These are phyloP conservation scores for Cyanistes caeruleus DNA, from an alignment of 2,113 vertebrate genomes.

Conservation along the genomic window DNA sequence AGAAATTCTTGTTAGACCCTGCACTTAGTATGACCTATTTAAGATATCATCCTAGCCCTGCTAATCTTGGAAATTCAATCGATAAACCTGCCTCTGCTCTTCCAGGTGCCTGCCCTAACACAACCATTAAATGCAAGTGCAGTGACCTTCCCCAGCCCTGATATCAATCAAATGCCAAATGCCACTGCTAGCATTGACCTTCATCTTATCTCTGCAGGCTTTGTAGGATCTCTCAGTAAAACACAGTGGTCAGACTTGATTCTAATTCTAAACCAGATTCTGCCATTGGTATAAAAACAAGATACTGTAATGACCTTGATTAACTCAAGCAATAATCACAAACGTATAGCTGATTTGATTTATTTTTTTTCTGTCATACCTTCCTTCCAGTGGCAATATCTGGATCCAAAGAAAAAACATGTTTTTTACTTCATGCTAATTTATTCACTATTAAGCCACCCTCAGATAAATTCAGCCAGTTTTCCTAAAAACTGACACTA, in stretches of 20 bases:
- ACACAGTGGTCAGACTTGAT: neutral
- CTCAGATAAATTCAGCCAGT: neutral
- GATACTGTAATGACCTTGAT: neutral
- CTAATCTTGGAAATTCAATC: neutral
- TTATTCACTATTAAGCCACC: neutral
- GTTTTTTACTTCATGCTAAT: neutral
- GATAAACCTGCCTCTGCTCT: neutral
- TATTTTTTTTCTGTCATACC: neutral
- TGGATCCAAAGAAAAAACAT: neutral
- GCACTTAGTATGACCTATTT: neutral
- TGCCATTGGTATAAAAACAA: neutral
- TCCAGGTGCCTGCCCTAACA: neutral
- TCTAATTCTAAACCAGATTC: neutral
- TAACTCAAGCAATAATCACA: neutral
- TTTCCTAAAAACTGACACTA: neutral
- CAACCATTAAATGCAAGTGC: neutral
- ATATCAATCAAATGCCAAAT: constrained; percentile 1
- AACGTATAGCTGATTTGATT: neutral
- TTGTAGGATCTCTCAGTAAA: neutral
- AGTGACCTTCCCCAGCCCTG: neutral
- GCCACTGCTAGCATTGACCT: neutral
- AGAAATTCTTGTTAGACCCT: neutral
- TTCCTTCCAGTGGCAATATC: neutral
- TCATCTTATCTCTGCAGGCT: neutral
- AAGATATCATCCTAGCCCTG: neutral